Evolutionary conservation across 2,113 vertebrate genomes (phyloP).

Genomic region (Ranitomeya imitator): DNA sequence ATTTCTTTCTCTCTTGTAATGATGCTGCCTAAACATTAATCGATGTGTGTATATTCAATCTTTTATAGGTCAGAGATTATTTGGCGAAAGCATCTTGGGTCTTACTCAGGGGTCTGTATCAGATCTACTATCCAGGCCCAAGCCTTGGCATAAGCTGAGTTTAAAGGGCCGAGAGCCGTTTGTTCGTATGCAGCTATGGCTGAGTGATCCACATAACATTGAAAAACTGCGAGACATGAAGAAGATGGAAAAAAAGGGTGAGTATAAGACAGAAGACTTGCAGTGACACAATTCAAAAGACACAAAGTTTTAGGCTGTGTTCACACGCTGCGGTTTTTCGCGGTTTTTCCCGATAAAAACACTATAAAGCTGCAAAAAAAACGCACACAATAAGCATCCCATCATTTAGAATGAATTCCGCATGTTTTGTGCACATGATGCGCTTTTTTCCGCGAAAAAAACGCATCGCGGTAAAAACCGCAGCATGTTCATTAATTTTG

Average conservation of each 20-base stretch:
- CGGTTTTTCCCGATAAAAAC: no score
- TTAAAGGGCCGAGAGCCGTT: slow-evolving; percentile 97
- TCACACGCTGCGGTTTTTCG: no score
- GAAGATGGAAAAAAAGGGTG: slow-evolving; percentile 99
- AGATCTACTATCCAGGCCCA: slow-evolving; percentile 94
- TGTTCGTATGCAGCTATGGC: slow-evolving; percentile 98
- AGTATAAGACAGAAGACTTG: slow-evolving; percentile 30
- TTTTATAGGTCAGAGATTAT: slow-evolving; percentile 90
- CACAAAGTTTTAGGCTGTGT: no score
- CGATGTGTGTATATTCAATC: not conserved
- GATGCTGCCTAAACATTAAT: not conserved
- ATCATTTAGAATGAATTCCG: no score
- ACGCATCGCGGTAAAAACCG: no score
- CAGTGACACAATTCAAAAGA: not conserved
- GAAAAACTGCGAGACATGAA: slow-evolving; percentile 96
- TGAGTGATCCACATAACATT: slow-evolving; percentile 94
- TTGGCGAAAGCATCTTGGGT: slow-evolving; percentile 96
- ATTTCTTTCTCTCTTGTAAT: no score
- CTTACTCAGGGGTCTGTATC: slow-evolving; percentile 97
- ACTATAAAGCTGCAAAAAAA: no score
- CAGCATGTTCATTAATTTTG: no score
- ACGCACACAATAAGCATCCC: no score
- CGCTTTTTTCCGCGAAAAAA: no score
- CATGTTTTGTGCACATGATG: no score
- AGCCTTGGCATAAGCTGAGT: slow-evolving; percentile 98